phyloP scores from a whole-genome alignment of 1,140 invertebrate species.

The Lysiphlebus fabarum region DNA sequence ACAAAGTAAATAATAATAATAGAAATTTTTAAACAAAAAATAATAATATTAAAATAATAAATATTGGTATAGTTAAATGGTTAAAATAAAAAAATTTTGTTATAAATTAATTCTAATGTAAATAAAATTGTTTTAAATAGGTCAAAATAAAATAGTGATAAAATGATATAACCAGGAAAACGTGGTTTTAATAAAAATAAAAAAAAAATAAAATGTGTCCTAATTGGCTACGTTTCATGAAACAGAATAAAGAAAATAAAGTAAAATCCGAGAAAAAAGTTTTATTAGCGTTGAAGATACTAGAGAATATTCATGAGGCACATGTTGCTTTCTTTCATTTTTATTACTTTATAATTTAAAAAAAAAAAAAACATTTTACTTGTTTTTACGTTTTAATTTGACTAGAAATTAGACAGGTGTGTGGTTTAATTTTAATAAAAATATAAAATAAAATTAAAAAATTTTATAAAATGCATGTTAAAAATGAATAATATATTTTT shows the following conservation, averaged over 20 bases:
- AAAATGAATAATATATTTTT: too few relatives aligned
- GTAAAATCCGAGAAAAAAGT: constrained; percentile 2
- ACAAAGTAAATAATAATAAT: too few relatives aligned
- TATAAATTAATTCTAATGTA: too few relatives aligned
- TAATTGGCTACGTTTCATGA: constrained; percentile 19
- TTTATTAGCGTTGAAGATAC: constrained; percentile 10
- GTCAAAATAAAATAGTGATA: too few relatives aligned
- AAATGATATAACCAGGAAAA: background rate
- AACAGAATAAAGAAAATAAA: background rate
- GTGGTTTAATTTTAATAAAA: too few relatives aligned
- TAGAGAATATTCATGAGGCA: constrained; percentile 25
- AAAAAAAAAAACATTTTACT: background rate
- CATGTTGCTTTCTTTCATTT: constrained; percentile 20
- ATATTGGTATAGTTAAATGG: too few relatives aligned
- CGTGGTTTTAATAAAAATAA: constrained; percentile 16
- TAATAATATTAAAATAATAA: too few relatives aligned
- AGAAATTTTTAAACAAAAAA: too few relatives aligned
- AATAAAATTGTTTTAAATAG: background rate
- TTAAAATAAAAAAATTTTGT: too few relatives aligned
- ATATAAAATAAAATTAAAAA: too few relatives aligned
- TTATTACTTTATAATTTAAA: constrained; percentile 5
- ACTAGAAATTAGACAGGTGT: background rate
- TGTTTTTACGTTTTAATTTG: background rate
- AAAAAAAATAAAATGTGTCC: constrained; percentile 16
- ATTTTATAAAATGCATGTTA: too few relatives aligned